Percentiles rank a stretch among this genome's conserved stretches.
Evolutionary conservation across 2,888 invertebrate genomes (phyloP).

Genomic region (Chrysina gloriosa): DNA sequence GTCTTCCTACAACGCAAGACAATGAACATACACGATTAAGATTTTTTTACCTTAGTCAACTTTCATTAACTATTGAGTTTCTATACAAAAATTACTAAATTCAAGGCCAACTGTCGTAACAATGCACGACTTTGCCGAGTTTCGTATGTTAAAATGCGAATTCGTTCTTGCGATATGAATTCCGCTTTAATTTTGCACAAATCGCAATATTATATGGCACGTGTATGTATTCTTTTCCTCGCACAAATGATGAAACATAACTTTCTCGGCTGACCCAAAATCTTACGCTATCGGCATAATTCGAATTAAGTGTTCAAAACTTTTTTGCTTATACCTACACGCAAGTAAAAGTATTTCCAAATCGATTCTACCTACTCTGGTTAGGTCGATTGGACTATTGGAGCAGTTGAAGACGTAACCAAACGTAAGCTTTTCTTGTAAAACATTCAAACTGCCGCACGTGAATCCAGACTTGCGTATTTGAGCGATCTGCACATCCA

Average conservation of each 20-base stretch:
- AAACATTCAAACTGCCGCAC: no score
- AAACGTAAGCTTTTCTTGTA: no score
- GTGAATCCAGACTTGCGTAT: no score
- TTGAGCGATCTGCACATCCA: no score
- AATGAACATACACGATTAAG: conserved; percentile 10
- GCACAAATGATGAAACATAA: conserved; percentile 27
- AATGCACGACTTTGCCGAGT: background rate
- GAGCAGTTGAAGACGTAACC: background rate
- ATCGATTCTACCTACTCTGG: background rate
- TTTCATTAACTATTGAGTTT: conserved; percentile 31
- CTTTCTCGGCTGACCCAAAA: conserved; percentile 26
- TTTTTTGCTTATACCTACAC: background rate
- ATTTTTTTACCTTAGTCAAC: conserved; percentile 20
- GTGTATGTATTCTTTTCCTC: background rate
- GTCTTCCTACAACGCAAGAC: no score
- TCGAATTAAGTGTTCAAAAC: background rate
- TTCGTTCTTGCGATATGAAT: background rate
- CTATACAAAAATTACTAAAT: conserved; percentile 30
- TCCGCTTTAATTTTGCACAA: background rate
- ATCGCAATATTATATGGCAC: background rate
- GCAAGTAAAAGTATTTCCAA: conserved; percentile 9
- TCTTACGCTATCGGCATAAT: conserved; percentile 11
- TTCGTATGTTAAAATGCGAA: background rate
- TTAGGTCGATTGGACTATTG: background rate
- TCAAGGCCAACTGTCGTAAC: conserved; percentile 27